phyloP scores from a whole-genome alignment of 2,797 vertebrate genomes.

The Alca torda region DNA sequence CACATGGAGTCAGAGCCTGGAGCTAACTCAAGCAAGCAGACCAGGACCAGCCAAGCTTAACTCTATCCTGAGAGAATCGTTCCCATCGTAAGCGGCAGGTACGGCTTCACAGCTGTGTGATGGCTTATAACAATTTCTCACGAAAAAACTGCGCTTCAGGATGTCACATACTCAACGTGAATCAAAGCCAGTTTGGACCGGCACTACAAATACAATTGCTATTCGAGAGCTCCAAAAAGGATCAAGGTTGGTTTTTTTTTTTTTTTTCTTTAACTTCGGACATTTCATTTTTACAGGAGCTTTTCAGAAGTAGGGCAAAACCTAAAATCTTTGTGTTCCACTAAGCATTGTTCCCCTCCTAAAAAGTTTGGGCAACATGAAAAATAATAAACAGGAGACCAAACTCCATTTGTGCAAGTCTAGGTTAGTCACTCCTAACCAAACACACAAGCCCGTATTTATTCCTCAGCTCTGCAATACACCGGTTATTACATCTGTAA shows the following conservation, averaged over 20 bases:
- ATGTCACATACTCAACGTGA: background rate
- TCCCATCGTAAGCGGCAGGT: rapidly evolving
- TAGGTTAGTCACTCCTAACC: background rate
- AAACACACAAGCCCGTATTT: background rate
- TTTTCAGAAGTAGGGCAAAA: background rate
- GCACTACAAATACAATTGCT: background rate
- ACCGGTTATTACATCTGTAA: background rate
- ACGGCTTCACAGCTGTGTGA: rapidly evolving
- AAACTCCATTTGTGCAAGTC: background rate
- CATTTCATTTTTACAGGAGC: background rate
- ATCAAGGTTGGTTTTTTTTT: background rate
- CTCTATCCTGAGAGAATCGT: rapidly evolving
- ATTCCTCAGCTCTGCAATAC: background rate
- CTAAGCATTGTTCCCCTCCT: background rate
- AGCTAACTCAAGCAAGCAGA: background rate
- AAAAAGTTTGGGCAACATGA: background rate
- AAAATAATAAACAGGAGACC: background rate
- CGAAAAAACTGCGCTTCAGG: background rate
- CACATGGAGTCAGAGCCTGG: rapidly evolving
- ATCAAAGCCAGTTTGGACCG: background rate
- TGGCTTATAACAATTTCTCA: background rate
- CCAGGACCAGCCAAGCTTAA: background rate
- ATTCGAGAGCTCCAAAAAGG: background rate
- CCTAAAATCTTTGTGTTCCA: background rate
- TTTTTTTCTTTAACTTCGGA: background rate